Evolutionary conservation across 1,140 invertebrate genomes (phyloP), one percentile per base, ranked within the genome.

Genomic region (Parasteatoda tepidariorum): DNA sequence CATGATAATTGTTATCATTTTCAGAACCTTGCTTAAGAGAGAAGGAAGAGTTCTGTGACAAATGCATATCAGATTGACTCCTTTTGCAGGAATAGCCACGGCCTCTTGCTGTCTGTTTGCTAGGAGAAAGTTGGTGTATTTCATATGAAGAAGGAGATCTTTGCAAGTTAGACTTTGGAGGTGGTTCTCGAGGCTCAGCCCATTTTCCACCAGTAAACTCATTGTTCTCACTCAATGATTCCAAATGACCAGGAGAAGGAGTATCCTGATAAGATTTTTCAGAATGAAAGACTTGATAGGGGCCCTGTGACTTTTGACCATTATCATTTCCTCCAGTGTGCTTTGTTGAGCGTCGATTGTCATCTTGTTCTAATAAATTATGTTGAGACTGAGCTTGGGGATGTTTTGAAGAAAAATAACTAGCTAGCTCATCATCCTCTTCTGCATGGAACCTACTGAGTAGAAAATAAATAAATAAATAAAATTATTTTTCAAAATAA

Each of bases 401-500:
- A 66, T 76, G 78, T 22, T 31, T 24, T 13, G 84, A 57, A 62
- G 79, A 76, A 57, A 85, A 85, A 62, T 85, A 85, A 66, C 85
- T 22, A 31, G 85, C 64, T 26, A 85, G 34, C 24, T 85, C 85
- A 28, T 84, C 85, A 61, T 85, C 82, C 15, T 83, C 84, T 26
- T 83, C 84, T 26, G 57, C 59, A 74, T 62, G 81, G 24, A 31
- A 66, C 30, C 81, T 83, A 34, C 33, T 41, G 13, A 41, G 13
- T 13, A 5, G 5, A 41, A 41, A 5, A 13, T 41, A 41, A 5
- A 41, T 41, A 41, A 41, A 41, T 41, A 6, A n/a, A 41, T 13
- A 41, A 13, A 41, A 6, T 59, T n/a, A 59, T 59, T 59, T 59
- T 24, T 59, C 55, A 59, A 59, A 18, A 59, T n/a, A 59, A 13